phyloP scores from a whole-genome alignment of 2,113 vertebrate genomes.

The Proterorhinus semilunaris region DNA sequence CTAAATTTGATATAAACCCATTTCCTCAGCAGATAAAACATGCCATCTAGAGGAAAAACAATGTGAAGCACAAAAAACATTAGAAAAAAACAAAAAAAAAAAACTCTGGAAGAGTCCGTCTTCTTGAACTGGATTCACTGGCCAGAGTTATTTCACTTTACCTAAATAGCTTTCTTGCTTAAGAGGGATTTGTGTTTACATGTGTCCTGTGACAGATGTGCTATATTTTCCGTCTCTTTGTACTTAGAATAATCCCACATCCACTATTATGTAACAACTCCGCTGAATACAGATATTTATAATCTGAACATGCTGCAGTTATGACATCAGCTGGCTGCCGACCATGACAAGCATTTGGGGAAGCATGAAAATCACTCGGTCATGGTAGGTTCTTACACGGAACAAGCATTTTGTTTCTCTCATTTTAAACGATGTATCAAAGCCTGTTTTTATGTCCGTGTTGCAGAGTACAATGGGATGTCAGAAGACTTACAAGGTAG shows the following conservation, averaged over 20 bases:
- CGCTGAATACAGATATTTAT: slow-evolving; percentile 74
- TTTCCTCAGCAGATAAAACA: too few species aligned
- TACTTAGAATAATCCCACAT: slow-evolving; percentile 70
- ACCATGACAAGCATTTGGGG: slow-evolving; percentile 60
- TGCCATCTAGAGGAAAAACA: background rate
- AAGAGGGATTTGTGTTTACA: slow-evolving; percentile 22
- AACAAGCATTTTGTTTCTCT: slow-evolving; percentile 4
- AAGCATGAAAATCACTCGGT: slow-evolving; percentile 63
- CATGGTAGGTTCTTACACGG: slow-evolving; percentile 60
- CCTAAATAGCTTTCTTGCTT: slow-evolving; percentile 7
- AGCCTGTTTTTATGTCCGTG: slow-evolving; percentile 29
- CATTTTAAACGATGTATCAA: slow-evolving; percentile 9
- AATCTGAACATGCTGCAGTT: slow-evolving; percentile 69
- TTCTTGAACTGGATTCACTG: background rate
- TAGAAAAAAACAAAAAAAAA: too few species aligned
- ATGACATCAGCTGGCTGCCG: slow-evolving; percentile 66
- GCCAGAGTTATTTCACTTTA: background rate
- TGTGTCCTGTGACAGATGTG: slow-evolving; percentile 52
- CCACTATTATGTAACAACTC: slow-evolving; percentile 71
- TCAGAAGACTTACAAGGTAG: slow-evolving; percentile 64
- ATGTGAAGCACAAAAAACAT: too few species aligned
- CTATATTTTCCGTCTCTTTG: slow-evolving; percentile 47
- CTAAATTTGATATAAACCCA: too few species aligned
- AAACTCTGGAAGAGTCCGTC: background rate
- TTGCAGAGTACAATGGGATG: slow-evolving; percentile 70